Conservation (phyloP, 2,888 invertebrate species). For the Pomacea canaliculata region DNA sequence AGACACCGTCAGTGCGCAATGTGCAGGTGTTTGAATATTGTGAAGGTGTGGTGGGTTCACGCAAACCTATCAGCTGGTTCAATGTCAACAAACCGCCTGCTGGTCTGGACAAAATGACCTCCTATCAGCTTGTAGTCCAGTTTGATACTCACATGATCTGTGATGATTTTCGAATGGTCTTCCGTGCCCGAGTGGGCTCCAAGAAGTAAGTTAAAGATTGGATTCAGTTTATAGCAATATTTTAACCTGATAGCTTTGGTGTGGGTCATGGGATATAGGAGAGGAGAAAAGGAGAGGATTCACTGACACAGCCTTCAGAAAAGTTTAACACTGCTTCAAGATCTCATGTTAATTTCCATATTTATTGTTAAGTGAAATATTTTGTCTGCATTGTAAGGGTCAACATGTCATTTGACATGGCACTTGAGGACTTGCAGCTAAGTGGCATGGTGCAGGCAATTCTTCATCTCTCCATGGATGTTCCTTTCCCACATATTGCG, state of each 20-base stretch:
- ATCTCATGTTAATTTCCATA: too few species aligned
- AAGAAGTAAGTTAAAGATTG: constrained; percentile 43
- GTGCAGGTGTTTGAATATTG: constrained; percentile 69
- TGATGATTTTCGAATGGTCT: constrained; percentile 73
- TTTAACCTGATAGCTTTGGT: too few species aligned
- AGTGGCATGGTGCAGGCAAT: constrained; percentile 72
- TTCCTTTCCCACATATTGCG: constrained; percentile 73
- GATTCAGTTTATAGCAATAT: too few species aligned
- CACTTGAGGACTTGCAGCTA: constrained; percentile 72
- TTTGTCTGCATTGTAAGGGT: constrained; percentile 59
- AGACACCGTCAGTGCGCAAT: constrained; percentile 68
- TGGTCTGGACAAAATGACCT: constrained; percentile 65
- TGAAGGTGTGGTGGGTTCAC: constrained; percentile 61
- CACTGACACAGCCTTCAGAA: too few species aligned
- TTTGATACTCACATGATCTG: constrained; percentile 71
- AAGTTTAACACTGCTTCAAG: too few species aligned
- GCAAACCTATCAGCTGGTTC: constrained; percentile 61
- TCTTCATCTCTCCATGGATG: constrained; percentile 71
- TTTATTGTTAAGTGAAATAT: too few species aligned
- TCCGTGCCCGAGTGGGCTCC: constrained; percentile 68
- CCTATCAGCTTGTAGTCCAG: constrained; percentile 70
- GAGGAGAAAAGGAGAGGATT: too few species aligned
- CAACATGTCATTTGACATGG: constrained; percentile 72
- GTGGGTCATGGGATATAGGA: too few species aligned
- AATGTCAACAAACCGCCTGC: constrained; percentile 60